phyloP scores from a whole-genome alignment of 1,140 invertebrate genomes.

The Ylistrum balloti region DNA sequence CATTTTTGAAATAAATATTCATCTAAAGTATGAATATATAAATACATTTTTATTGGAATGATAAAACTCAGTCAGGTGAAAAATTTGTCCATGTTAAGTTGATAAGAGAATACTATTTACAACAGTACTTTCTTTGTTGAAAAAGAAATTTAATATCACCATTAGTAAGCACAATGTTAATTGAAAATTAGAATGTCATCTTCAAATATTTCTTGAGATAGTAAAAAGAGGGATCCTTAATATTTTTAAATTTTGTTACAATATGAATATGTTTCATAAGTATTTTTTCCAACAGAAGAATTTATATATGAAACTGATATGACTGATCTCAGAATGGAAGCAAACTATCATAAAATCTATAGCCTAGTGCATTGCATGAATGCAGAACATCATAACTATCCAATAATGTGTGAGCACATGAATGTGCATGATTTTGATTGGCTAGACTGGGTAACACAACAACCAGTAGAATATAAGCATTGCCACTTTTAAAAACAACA shows the following conservation, averaged over 20 bases:
- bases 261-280: too few species aligned
- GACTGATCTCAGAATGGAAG: background rate
- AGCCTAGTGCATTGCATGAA: slow-evolving; percentile 21
- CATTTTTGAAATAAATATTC: background rate
- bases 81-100: too few species aligned
- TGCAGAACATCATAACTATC: slow-evolving; percentile 2
- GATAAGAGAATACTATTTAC: too few species aligned
- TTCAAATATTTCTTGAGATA: too few species aligned
- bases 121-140: too few species aligned
- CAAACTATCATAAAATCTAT: background rate
- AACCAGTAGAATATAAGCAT: slow-evolving; percentile 13
- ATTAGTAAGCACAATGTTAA: too few species aligned
- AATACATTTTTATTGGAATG: slow-evolving; percentile 13
- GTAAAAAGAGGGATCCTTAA: too few species aligned
- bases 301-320: background rate
- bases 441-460: slow-evolving; percentile 13
- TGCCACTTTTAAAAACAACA: background rate
- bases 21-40: background rate
- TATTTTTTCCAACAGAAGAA: too few species aligned
- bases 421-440: slow-evolving; percentile 38
- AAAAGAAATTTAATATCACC: too few species aligned
- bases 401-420: slow-evolving; percentile 38
- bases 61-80: too few species aligned
- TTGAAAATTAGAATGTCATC: too few species aligned
- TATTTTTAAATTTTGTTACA: too few species aligned